A percentile compares a stretch with the other conserved stretches of the same genome.
These are phyloP conservation scores for Tragelaphus strepsiceros DNA, from an alignment of 2,113 vertebrate genomes.

Conservation along the genomic window DNA sequence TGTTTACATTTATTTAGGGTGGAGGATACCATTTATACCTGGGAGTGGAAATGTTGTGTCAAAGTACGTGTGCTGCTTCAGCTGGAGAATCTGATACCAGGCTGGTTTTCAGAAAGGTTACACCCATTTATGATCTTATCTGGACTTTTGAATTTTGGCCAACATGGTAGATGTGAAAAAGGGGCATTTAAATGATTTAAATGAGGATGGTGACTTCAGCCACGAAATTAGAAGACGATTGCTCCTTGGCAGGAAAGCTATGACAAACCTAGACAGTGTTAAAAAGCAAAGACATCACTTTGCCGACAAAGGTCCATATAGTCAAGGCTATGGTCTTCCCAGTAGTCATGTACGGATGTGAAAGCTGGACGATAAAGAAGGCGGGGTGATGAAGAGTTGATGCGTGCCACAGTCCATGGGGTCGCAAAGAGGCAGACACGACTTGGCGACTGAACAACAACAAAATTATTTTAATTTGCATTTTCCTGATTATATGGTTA, in stretches of 20 bases:
- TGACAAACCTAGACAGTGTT: neutral
- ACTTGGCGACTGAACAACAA: neutral
- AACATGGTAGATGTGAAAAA: neutral
- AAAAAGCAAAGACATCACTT: neutral
- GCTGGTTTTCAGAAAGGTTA: neutral
- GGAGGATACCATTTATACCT: neutral
- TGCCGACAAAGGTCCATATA: neutral
- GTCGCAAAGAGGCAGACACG: fast-evolving
- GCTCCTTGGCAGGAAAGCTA: neutral
- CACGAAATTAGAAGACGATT: neutral
- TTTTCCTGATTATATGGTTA: neutral
- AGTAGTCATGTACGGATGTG: neutral
- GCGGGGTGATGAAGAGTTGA: neutral
- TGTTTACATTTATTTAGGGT: neutral
- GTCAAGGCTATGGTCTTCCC: neutral
- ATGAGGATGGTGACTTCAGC: neutral
- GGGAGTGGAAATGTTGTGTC: neutral
- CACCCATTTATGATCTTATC: neutral
- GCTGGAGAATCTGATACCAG: neutral
- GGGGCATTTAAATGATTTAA: neutral
- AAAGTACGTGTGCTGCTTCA: neutral
- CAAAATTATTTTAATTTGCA: neutral
- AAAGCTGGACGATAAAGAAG: neutral
- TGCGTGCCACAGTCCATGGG: neutral
- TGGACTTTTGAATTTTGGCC: neutral